phyloP scores from a whole-genome alignment of 2,113 vertebrate species.

The Psittacus erithacus region DNA sequence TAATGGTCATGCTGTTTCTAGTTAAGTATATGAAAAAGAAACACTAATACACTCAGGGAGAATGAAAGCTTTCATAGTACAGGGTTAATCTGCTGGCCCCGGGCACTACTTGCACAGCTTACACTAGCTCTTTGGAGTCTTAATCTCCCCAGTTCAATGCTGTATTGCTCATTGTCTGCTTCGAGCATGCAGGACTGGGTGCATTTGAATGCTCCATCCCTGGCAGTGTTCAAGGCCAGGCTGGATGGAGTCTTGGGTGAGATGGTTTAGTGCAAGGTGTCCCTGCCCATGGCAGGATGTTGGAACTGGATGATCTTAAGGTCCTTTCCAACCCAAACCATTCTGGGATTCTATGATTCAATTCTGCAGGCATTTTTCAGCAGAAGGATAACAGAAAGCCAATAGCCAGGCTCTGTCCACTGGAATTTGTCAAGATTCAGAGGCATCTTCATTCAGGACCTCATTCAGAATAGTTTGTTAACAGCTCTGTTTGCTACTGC shows the following conservation, averaged over 20 bases:
- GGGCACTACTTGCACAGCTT: background rate
- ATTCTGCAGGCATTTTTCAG: background rate
- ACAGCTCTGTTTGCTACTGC: background rate
- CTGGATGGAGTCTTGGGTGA: background rate
- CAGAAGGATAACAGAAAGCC: background rate
- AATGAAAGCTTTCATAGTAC: conserved; percentile 26
- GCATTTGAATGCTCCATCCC: background rate
- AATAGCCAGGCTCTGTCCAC: background rate
- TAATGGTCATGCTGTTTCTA: background rate
- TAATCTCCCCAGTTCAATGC: background rate
- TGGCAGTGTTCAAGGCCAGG: background rate
- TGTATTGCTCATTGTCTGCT: background rate
- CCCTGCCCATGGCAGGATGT: background rate
- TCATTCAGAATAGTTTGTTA: background rate
- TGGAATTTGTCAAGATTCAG: background rate
- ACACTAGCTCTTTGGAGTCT: background rate
- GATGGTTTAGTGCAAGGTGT: background rate
- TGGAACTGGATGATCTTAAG: background rate
- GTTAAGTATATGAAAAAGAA: background rate
- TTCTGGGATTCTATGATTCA: background rate
- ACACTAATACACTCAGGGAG: background rate
- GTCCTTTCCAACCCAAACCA: background rate
- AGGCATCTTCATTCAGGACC: background rate
- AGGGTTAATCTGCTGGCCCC: conserved; percentile 13
- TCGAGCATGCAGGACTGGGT: background rate